Conservation (phyloP, 2,888 invertebrate species). For the Dasypolia templi region DNA sequence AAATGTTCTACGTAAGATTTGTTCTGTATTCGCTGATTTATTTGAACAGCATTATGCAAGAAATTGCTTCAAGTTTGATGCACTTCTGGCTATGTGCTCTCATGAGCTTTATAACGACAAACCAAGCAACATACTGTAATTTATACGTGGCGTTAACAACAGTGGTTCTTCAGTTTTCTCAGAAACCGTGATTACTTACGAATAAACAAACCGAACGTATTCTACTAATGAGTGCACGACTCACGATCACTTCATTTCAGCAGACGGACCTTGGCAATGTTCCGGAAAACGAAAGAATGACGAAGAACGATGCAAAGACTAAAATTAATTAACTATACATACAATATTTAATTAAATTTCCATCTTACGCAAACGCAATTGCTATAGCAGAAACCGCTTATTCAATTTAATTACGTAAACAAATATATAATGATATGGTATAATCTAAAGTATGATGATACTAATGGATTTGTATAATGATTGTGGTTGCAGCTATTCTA, state of each 20-base stretch:
- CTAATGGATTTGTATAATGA: constrained; percentile 82
- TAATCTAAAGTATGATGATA: constrained; percentile 78
- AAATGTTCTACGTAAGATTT: constrained; percentile 33
- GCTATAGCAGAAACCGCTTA: constrained; percentile 69
- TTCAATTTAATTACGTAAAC: constrained; percentile 77
- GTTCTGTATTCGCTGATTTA: constrained; percentile 37
- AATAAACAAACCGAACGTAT: constrained; percentile 15
- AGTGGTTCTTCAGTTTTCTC: constrained; percentile 7
- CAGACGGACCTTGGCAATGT: constrained; percentile 22
- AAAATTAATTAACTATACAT: constrained; percentile 44
- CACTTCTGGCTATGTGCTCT: background rate
- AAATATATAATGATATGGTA: constrained; percentile 73
- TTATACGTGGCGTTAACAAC: background rate
- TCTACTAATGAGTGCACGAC: constrained; percentile 30
- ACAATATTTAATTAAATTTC: constrained; percentile 50
- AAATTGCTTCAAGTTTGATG: constrained; percentile 12
- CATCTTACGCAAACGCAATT: constrained; percentile 61
- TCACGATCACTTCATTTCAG: constrained; percentile 35
- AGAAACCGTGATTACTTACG: background rate
- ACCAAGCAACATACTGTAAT: background rate
- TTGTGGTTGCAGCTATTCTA: constrained; percentile 82
- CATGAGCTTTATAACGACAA: background rate
- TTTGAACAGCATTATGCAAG: constrained; percentile 40
- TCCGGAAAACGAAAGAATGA: constrained; percentile 34
- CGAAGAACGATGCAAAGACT: constrained; percentile 22